phyloP scores from a whole-genome alignment of 1,140 invertebrate species.

The Nixonia krombeini region DNA sequence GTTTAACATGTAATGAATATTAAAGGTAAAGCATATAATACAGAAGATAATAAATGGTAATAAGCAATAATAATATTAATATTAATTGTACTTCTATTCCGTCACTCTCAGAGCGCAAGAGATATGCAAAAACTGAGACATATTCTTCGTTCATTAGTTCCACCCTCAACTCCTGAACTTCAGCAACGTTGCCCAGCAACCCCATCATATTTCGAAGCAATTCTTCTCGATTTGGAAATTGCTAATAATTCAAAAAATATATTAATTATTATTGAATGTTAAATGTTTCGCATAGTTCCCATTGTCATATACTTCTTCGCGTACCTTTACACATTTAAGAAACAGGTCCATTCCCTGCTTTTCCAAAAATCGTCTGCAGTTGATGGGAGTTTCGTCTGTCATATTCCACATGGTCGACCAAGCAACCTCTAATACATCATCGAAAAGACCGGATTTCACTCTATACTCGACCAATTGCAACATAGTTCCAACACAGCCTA shows the following conservation, averaged over 20 bases:
- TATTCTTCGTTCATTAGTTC: slow-evolving; percentile 89
- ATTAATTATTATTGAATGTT: too few relatives aligned
- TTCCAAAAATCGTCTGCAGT: slow-evolving; percentile 91
- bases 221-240: slow-evolving; percentile 90
- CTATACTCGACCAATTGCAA: slow-evolving; percentile 85
- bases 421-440: slow-evolving; percentile 96
- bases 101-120: slow-evolving; percentile 89
- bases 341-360: slow-evolving; percentile 90
- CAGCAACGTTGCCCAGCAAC: slow-evolving; percentile 94
- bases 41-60: too few relatives aligned
- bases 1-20: too few relatives aligned
- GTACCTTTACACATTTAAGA: slow-evolving; percentile 85
- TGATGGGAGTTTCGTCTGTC: slow-evolving; percentile 94
- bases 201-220: slow-evolving; percentile 97
- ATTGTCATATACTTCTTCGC: too few relatives aligned
- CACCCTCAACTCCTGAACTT: slow-evolving; percentile 87
- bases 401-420: slow-evolving; percentile 99
- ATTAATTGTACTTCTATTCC: slow-evolving; percentile 94
- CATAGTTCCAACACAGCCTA: slow-evolving; percentile 92
- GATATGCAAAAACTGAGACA: slow-evolving; percentile 86
- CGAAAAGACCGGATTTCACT: slow-evolving; percentile 81
- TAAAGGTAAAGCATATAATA: too few relatives aligned
- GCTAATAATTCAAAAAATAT: slow-evolving; percentile 68
- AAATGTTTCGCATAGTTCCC: too few relatives aligned
- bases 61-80: too few relatives aligned